Evolutionary conservation across 53 echinoderm and acorn worm species (phyloP).

Genomic region (Paracentrotus lividus): DNA sequence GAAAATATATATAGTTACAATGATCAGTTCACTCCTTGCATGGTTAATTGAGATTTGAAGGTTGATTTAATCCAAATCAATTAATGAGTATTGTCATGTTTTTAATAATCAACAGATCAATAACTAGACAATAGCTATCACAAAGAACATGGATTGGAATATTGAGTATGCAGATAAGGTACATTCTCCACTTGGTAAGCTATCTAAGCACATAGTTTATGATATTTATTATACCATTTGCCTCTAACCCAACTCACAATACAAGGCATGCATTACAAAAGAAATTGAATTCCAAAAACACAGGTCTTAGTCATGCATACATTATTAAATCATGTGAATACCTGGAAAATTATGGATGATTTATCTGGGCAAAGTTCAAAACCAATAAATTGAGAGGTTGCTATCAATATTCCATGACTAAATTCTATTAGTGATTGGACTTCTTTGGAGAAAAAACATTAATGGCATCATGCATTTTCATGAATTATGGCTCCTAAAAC

Average conservation of each 20-base stretch:
- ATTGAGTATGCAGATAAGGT: background rate
- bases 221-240: constrained; percentile 15
- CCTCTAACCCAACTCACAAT: background rate
- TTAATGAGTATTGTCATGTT: constrained; percentile 26
- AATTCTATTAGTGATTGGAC: background rate
- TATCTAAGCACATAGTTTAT: background rate
- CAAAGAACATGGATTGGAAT: background rate
- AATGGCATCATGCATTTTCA: no score
- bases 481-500: no score
- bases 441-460: background rate
- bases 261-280: background rate
- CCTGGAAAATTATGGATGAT: background rate
- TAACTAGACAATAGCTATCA: background rate
- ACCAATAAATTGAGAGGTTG: background rate
- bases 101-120: constrained; percentile 17
- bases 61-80: constrained; percentile 23
- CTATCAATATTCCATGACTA: background rate
- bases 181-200: background rate
- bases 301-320: background rate
- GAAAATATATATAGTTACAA: constrained; percentile 7
- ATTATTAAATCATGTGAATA: background rate
- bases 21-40: background rate
- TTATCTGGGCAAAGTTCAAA: background rate
- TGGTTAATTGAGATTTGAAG: constrained; percentile 2
- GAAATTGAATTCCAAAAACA: background rate